phyloP scores from a whole-genome alignment of 2,888 invertebrate genomes.

The Oasisia sp. region DNA sequence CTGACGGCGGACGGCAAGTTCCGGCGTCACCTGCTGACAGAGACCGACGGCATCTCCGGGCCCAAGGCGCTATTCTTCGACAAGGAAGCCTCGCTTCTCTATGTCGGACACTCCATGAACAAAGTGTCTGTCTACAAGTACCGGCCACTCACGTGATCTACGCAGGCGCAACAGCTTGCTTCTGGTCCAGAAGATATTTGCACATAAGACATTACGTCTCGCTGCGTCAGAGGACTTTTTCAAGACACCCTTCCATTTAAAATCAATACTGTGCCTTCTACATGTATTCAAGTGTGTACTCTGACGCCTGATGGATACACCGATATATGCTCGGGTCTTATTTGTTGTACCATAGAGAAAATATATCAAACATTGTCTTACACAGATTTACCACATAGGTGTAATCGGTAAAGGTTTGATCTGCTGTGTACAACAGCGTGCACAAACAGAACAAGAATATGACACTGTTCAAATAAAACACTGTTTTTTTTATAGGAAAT shows the following conservation, averaged over 20 bases:
- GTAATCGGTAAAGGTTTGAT: no score
- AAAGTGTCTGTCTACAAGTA: neutral
- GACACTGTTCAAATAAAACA: neutral
- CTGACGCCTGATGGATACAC: no score
- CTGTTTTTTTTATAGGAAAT: neutral
- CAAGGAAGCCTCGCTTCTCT: neutral
- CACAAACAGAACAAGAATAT: neutral
- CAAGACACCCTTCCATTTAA: no score
- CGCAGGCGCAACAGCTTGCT: neutral
- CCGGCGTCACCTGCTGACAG: neutral
- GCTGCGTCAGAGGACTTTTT: neutral
- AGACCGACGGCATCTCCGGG: neutral
- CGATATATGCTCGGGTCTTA: no score
- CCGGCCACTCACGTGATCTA: neutral
- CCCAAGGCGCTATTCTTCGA: neutral
- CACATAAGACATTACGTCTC: neutral
- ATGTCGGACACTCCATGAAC: constrained; percentile 13
- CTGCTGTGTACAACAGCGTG: neutral
- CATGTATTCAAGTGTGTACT: no score
- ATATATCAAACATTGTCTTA: no score
- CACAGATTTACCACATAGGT: no score
- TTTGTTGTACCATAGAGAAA: no score
- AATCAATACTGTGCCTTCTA: no score
- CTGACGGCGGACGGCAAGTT: neutral
- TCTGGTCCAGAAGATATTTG: neutral